phyloP scores from a whole-genome alignment of 2,797 vertebrate genomes.

The Denticeps clupeoides region DNA sequence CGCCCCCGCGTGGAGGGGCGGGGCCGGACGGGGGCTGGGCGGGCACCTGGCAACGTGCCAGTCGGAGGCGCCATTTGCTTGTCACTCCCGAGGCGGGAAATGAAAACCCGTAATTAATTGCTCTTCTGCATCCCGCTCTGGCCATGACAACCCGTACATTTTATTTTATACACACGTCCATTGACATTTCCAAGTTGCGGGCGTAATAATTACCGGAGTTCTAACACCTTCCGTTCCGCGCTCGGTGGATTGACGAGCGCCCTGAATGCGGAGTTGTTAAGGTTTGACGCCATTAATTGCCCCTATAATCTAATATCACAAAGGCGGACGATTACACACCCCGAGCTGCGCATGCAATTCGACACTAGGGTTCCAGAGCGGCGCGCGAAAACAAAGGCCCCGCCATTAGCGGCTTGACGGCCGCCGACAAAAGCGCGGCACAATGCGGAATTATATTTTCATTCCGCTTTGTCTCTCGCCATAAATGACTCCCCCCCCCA shows the following conservation, averaged over 20 bases:
- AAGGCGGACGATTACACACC: constrained; percentile 70
- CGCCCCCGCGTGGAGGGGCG: too few relatives aligned
- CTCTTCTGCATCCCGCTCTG: constrained; percentile 71
- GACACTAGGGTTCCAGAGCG: constrained; percentile 72
- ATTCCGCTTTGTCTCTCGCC: constrained; percentile 81
- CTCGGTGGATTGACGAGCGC: constrained; percentile 64
- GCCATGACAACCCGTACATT: constrained; percentile 62
- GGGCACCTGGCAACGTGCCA: constrained; percentile 52
- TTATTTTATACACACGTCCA: constrained; percentile 73
- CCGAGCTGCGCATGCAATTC: constrained; percentile 57
- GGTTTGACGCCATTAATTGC: constrained; percentile 95
- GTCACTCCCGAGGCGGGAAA: constrained; percentile 62
- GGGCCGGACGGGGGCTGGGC: too few relatives aligned
- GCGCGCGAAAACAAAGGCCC: constrained; percentile 66
- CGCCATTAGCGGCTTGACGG: constrained; percentile 82
- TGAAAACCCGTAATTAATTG: constrained; percentile 88
- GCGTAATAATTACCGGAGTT: constrained; percentile 86
- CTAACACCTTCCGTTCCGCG: constrained; percentile 82
- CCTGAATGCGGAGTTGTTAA: constrained; percentile 76
- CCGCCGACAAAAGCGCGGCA: constrained; percentile 78
- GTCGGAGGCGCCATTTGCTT: constrained; percentile 47
- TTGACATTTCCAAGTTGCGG: constrained; percentile 81
- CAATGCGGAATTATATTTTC: constrained; percentile 89
- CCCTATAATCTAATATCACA: constrained; percentile 97
- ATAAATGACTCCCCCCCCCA: constrained; percentile 65